These are phyloP conservation scores for Unio pictorum DNA, from an alignment of 2,888 invertebrate genomes.

Conservation along the genomic window DNA sequence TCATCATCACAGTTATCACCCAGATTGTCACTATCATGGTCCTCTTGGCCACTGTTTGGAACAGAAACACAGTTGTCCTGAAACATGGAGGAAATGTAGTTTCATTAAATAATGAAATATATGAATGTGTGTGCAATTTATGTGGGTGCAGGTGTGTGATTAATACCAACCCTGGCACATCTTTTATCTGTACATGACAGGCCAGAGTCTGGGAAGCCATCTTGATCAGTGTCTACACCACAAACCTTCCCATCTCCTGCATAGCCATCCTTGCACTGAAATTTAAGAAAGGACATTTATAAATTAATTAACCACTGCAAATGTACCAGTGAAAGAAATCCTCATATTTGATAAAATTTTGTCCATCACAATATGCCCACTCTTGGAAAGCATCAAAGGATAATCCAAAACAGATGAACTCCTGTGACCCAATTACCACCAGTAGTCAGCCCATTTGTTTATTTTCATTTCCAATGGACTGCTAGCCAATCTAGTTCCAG, in stretches of 20 bases:
- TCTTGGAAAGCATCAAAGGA: too few relatives aligned
- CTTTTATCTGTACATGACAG: slow-evolving; percentile 39
- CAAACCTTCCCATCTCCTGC: slow-evolving; percentile 60
- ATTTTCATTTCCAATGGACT: too few relatives aligned
- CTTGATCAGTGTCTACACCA: slow-evolving; percentile 55
- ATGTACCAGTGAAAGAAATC: too few relatives aligned
- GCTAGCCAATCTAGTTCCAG: too few relatives aligned
- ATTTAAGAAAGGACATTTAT: background rate
- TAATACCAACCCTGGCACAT: slow-evolving; percentile 30
- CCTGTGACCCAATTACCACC: too few relatives aligned
- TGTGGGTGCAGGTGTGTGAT: too few relatives aligned
- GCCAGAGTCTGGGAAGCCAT: slow-evolving; percentile 47
- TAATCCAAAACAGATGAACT: too few relatives aligned
- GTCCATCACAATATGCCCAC: too few relatives aligned
- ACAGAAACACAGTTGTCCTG: slow-evolving; percentile 87
- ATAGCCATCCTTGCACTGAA: slow-evolving; percentile 57
- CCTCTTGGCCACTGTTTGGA: slow-evolving; percentile 85
- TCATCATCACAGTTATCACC: slow-evolving; percentile 58
- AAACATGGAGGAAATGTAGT: background rate
- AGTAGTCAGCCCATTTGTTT: too few relatives aligned
- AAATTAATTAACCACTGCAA: too few relatives aligned
- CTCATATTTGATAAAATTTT: too few relatives aligned
- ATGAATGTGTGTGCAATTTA: background rate
- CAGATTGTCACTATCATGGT: slow-evolving; percentile 46
- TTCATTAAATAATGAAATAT: background rate